Evolutionary conservation across 2,888 invertebrate genomes (phyloP).

Genomic region (Pristionchus entomophagus): DNA sequence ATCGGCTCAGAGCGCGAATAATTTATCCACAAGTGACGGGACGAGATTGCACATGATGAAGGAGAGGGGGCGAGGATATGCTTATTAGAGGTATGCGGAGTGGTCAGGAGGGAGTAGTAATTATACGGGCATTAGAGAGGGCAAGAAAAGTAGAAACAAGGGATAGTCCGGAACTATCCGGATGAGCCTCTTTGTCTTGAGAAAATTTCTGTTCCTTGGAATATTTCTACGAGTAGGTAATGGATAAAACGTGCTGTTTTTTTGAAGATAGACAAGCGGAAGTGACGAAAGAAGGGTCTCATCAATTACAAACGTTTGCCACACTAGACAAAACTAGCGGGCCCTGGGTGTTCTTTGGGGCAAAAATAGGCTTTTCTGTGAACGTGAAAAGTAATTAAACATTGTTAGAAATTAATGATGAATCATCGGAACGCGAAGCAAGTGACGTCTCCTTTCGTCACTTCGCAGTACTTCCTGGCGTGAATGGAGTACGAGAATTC

Average conservation of each 20-base stretch:
- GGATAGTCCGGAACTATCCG: too few relatives aligned
- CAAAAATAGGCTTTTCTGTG: too few relatives aligned
- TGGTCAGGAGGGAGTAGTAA: neutral
- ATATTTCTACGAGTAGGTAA: too few relatives aligned
- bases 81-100: neutral
- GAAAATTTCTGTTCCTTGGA: too few relatives aligned
- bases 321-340: too few relatives aligned
- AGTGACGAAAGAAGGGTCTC: too few relatives aligned
- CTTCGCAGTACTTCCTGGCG: constrained; percentile 49
- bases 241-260: too few relatives aligned
- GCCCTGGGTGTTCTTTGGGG: too few relatives aligned
- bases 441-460: constrained; percentile 46
- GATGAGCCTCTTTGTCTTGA: too few relatives aligned
- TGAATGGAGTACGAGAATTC: constrained; percentile 48
- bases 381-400: neutral
- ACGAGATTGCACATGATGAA: neutral
- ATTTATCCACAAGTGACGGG: neutral
- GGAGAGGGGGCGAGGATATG: neutral
- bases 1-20: neutral
- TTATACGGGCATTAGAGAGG: neutral
- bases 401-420: neutral
- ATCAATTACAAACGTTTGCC: too few relatives aligned
- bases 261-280: too few relatives aligned
- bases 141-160: too few relatives aligned
- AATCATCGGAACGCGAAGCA: constrained; percentile 49